Conservation (phyloP, 1,140 invertebrate species). For the Drosophila ironensis region DNA sequence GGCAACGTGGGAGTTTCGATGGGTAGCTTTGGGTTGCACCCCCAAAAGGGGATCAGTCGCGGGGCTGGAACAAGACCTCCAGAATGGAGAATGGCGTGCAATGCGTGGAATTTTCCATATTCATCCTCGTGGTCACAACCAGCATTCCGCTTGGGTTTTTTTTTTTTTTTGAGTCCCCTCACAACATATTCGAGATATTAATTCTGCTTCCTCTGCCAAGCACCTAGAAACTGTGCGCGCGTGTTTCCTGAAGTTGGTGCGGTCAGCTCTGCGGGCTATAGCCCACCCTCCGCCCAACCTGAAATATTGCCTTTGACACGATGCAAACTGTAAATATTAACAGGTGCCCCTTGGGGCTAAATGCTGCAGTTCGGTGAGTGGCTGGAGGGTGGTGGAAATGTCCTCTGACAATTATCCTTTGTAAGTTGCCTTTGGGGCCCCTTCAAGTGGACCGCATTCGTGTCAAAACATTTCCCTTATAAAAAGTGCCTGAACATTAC, state of each 20-base stretch:
- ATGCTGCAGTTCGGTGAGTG: background rate
- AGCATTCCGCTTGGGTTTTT: background rate
- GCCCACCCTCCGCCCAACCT: background rate
- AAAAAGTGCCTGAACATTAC: constrained; percentile 28
- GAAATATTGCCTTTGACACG: constrained; percentile 23
- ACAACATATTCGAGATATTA: constrained; percentile 63
- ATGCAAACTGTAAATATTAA: constrained; percentile 30
- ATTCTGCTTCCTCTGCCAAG: constrained; percentile 14
- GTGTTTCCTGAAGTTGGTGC: constrained; percentile 8
- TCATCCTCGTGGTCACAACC: constrained; percentile 29
- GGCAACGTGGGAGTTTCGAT: constrained; percentile 16
- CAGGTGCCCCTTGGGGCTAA: constrained; percentile 29
- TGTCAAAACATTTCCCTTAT: constrained; percentile 29
- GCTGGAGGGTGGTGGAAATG: background rate
- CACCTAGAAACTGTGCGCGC: constrained; percentile 3
- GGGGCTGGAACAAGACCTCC: background rate
- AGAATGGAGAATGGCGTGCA: background rate
- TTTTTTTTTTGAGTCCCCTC: background rate
- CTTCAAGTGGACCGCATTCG: constrained; percentile 33
- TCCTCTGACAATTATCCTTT: constrained; percentile 15
- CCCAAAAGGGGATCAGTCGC: too few relatives aligned
- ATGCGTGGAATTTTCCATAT: constrained; percentile 41
- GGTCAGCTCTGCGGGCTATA: constrained; percentile 20
- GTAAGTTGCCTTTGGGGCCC: constrained; percentile 18
- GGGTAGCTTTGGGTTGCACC: background rate